Conservation (phyloP, 2,888 invertebrate genomes). For the Tipula confusa region DNA sequence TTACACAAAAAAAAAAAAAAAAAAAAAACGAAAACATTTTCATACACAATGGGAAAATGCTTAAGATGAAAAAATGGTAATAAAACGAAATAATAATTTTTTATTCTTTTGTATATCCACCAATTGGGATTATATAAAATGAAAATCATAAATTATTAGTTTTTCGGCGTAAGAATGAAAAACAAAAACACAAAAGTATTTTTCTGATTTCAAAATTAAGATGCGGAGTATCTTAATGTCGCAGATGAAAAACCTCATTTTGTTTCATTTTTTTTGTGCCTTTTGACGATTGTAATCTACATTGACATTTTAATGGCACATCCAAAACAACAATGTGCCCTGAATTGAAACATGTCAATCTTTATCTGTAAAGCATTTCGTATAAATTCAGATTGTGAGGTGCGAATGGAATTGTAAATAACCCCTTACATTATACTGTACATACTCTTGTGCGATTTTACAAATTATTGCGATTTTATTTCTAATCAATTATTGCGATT, state of each 20-base stretch:
- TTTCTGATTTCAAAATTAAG: background rate
- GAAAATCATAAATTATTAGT: slow-evolving; percentile 8
- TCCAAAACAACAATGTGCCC: background rate
- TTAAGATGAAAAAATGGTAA: background rate
- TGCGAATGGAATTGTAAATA: background rate
- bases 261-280: background rate
- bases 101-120: background rate
- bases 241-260: background rate
- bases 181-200: background rate
- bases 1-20: background rate
- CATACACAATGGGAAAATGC: background rate
- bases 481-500: background rate
- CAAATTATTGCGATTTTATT: background rate
- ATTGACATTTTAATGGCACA: background rate
- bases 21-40: background rate
- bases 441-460: background rate
- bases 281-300: background rate
- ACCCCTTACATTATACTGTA: background rate
- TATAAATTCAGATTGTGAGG: background rate
- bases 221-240: background rate
- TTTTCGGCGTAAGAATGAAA: background rate
- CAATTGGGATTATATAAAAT: slow-evolving; percentile 14
- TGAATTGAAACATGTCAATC: background rate
- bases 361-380: background rate
- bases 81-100: background rate